Conservation (phyloP, 2,888 invertebrate species). For the Eilema caniola region DNA sequence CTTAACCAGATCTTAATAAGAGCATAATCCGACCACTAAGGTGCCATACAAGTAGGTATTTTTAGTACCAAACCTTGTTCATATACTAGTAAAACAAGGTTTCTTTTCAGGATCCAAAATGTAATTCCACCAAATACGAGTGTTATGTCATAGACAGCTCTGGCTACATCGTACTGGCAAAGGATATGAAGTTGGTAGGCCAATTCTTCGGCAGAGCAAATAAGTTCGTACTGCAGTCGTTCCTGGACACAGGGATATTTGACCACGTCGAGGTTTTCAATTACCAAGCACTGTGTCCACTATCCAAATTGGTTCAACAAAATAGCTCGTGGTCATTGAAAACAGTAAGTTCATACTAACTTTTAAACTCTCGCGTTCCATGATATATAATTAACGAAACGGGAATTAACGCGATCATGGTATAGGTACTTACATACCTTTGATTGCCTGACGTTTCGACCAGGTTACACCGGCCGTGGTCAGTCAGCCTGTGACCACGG, state of each 20-base stretch:
- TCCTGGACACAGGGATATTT: conserved; percentile 91
- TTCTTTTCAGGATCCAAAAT: conserved; percentile 72
- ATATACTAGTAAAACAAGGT: too few relatives aligned
- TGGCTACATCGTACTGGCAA: conserved; percentile 93
- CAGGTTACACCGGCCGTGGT: too few relatives aligned
- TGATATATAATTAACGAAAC: too few relatives aligned
- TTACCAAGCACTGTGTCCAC: conserved; percentile 92
- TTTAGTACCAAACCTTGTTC: too few relatives aligned
- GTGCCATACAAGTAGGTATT: too few relatives aligned
- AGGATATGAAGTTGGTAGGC: conserved; percentile 90
- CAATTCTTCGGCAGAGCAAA: conserved; percentile 93
- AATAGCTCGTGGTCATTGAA: conserved; percentile 67
- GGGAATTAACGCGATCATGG: too few relatives aligned
- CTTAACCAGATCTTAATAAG: not conserved
- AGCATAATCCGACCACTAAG: too few relatives aligned
- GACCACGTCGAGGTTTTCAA: conserved; percentile 93
- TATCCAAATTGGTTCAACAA: conserved; percentile 52
- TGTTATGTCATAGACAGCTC: conserved; percentile 97
- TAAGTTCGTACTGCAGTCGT: conserved; percentile 90
- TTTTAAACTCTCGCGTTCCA: too few relatives aligned
- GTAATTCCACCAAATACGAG: conserved; percentile 87
- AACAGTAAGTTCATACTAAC: conserved; percentile 63
- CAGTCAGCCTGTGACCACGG: too few relatives aligned
- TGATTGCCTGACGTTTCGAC: too few relatives aligned
- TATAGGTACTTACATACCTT: too few relatives aligned